Percentiles rank a stretch among this genome's conserved stretches.
These are phyloP conservation scores for Eulemur macaco DNA, from an alignment of 2,113 vertebrate species.

Conservation along the genomic window DNA sequence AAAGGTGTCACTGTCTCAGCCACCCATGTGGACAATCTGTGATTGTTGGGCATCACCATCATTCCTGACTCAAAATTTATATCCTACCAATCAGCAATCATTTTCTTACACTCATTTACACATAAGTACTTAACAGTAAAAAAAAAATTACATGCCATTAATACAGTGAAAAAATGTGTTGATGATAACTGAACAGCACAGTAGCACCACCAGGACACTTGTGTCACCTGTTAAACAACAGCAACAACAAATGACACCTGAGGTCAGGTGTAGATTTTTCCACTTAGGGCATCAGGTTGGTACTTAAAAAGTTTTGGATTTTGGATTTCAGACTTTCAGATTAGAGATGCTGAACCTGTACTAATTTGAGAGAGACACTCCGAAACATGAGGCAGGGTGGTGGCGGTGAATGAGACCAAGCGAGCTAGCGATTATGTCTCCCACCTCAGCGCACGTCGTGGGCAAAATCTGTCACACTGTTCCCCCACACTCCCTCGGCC, in stretches of 20 bases:
- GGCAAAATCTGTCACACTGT: neutral
- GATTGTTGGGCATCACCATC: neutral
- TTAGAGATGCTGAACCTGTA: neutral
- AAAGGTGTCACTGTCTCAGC: neutral
- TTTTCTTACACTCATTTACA: neutral
- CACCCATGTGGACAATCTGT: neutral
- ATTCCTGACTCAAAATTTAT: neutral
- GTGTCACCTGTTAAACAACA: neutral
- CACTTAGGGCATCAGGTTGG: too few species aligned
- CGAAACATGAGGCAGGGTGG: neutral
- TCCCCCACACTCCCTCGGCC: too few species aligned
- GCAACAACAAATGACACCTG: neutral
- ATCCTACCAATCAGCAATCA: neutral
- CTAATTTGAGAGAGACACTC: neutral
- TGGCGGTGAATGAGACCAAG: neutral
- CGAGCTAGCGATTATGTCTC: neutral
- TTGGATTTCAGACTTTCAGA: neutral
- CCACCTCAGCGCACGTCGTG: too few species aligned
- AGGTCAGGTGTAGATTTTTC: neutral
- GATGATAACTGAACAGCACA: too few species aligned
- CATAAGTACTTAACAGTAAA: neutral
- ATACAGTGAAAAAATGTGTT: neutral
- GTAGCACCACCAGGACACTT: neutral
- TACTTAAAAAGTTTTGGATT: neutral
- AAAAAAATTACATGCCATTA: too few species aligned